phyloP scores from a whole-genome alignment of 2,888 invertebrate species.

The Morpho achilles region DNA sequence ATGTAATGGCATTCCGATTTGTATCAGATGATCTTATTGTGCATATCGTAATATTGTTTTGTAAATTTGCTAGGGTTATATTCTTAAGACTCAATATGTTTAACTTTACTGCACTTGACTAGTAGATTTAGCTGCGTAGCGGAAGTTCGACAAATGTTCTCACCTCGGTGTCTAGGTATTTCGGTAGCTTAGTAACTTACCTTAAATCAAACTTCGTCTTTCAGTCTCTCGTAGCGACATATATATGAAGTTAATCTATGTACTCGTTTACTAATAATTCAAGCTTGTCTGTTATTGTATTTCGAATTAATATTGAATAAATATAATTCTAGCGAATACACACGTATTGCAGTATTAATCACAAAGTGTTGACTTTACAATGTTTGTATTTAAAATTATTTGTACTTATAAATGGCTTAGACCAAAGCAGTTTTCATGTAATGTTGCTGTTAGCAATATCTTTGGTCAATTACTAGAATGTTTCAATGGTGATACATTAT shows the following conservation, averaged over 20 bases:
- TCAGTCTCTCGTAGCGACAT: slow-evolving; percentile 49
- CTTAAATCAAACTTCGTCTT: slow-evolving; percentile 32
- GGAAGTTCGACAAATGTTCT: slow-evolving; percentile 45
- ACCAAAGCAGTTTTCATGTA: slow-evolving; percentile 67
- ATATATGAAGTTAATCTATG: slow-evolving; percentile 48
- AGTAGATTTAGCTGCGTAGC: slow-evolving; percentile 58
- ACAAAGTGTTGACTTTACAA: slow-evolving; percentile 33
- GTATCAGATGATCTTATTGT: slow-evolving; percentile 38
- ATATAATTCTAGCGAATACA: slow-evolving; percentile 32
- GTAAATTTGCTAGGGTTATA: slow-evolving; percentile 55
- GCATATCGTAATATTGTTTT: slow-evolving; percentile 66
- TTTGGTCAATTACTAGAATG: slow-evolving; percentile 78
- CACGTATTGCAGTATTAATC: slow-evolving; percentile 15
- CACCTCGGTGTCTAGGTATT: slow-evolving; percentile 67
- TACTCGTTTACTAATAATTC: slow-evolving; percentile 44
- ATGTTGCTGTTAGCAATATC: slow-evolving; percentile 71
- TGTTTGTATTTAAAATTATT: slow-evolving; percentile 51
- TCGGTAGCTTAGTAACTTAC: slow-evolving; percentile 50
- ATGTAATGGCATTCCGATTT: slow-evolving; percentile 31
- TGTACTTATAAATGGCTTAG: slow-evolving; percentile 66
- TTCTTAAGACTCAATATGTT: slow-evolving; percentile 35
- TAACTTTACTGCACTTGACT: slow-evolving; percentile 56
- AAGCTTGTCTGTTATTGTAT: slow-evolving; percentile 55
- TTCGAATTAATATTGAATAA: slow-evolving; percentile 44
- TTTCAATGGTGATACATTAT: slow-evolving; percentile 61